phyloP scores from a whole-genome alignment of 2,797 vertebrate species.

The Ctenochaetus hawaiiensis region DNA sequence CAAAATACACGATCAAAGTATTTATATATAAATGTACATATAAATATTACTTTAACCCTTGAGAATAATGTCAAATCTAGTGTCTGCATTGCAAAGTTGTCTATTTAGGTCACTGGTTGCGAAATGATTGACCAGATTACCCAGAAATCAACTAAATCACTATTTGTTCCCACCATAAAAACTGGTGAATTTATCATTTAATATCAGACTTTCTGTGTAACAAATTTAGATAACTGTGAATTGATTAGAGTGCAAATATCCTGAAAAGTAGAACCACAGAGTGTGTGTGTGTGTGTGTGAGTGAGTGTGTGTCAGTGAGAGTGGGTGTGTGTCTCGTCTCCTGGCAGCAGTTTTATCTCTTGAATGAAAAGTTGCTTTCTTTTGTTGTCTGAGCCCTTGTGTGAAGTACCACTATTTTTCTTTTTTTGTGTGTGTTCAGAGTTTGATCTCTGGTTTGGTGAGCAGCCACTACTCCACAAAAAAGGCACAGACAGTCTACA shows the following conservation, averaged over 20 bases:
- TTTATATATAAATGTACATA: too few relatives aligned
- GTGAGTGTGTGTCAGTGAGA: not conserved
- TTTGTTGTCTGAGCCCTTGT: constrained; percentile 33
- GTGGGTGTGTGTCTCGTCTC: constrained; percentile 41
- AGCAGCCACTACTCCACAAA: constrained; percentile 5
- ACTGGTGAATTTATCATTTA: not conserved
- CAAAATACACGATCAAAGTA: too few relatives aligned
- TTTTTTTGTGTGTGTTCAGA: constrained; percentile 21
- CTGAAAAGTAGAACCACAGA: constrained; percentile 9
- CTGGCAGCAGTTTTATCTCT: constrained; percentile 50
- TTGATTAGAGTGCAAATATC: not conserved
- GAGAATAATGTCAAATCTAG: too few relatives aligned
- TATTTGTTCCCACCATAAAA: too few relatives aligned
- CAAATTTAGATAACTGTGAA: not conserved
- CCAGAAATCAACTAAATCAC: too few relatives aligned
- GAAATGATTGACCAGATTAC: too few relatives aligned
- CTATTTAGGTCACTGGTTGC: too few relatives aligned
- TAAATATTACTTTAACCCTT: too few relatives aligned
- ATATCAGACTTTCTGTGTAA: not conserved
- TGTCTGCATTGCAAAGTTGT: too few relatives aligned
- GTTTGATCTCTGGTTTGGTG: constrained; percentile 14
- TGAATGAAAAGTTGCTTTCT: constrained; percentile 55
- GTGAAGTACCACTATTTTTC: constrained; percentile 23
- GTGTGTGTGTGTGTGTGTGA: constrained; percentile 3
- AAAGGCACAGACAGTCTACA: not conserved